Percentiles rank a stretch among this genome's conserved stretches.
Evolutionary conservation across 1,140 invertebrate genomes (phyloP).

Genomic region (Rhagoletis zephyria): DNA sequence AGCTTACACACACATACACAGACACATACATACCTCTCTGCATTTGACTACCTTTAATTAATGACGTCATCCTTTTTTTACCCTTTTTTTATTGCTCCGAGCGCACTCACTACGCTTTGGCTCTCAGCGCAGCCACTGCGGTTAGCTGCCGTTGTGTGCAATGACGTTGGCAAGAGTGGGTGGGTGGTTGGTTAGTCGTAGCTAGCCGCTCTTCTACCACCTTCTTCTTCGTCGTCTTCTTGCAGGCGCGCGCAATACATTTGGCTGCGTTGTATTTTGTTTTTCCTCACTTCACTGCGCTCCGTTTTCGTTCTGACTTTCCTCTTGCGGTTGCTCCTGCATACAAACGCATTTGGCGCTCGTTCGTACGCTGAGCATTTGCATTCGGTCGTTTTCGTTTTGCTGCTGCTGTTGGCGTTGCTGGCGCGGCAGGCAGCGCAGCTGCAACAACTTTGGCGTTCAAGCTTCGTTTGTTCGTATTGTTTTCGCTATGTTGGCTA

Average conservation of each 20-base stretch:
- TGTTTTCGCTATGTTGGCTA: neutral
- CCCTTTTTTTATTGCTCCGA: neutral
- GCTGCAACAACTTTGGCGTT: neutral
- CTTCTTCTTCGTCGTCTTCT: neutral
- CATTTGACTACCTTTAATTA: constrained; percentile 20
- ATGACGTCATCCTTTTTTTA: constrained; percentile 32
- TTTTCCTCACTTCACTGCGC: neutral
- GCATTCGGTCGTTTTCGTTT: constrained; percentile 37
- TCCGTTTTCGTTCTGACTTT: neutral
- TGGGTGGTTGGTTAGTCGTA: constrained; percentile 14
- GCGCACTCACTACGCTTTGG: neutral
- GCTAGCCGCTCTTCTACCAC: constrained; percentile 1
- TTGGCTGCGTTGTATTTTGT: neutral
- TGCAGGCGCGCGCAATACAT: constrained; percentile 1
- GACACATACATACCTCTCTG: neutral
- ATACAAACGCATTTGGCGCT: neutral
- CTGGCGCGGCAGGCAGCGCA: neutral
- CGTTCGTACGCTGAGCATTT: neutral
- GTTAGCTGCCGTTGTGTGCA: neutral
- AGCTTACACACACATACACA: neutral
- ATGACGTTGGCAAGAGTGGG: neutral
- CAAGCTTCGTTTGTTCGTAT: neutral
- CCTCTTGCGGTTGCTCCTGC: neutral
- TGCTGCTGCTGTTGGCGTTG: neutral
- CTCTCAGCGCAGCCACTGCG: constrained; percentile 1